Evolutionary conservation across 2,113 vertebrate genomes (phyloP), one percentile per base, ranked within the genome.

Genomic region (Rhabdomys dilectus): DNA sequence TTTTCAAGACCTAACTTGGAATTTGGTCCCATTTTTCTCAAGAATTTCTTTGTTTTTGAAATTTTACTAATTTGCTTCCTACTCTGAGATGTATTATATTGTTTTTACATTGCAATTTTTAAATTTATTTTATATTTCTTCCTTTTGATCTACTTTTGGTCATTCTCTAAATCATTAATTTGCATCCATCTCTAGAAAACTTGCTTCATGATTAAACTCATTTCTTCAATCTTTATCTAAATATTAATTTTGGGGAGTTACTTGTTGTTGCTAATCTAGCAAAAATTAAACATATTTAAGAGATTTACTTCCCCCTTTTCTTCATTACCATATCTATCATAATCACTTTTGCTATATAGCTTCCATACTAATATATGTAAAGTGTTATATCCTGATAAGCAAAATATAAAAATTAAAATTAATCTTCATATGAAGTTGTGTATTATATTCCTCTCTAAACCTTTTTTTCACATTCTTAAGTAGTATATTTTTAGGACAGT

Each of bases 271-370:
- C 29, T 34, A 34, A 66, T 34, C 29, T 34, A 76, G 6, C 11
- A 8, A 31, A 82, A 91, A 77, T 11, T 0, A n/a, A 5, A 82
- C 5, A 1, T 0, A 64, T n/a, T 13, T 58, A 80, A 16, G 17
- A 82, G 6, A n/a, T 45, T 87, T 66, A 66, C 64, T 66, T 62
- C 13, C 6, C 26, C 53, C 48, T 26, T 7, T 51, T 81, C 45
- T 56, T 81, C 34, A 39, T 94, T 56, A 81, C 16, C 42, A 88
- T 84, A 66, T 78, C 78, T 12, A 70, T 92, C 19, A 87, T 10
- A 16, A 85, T 73, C 66, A 70, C 8, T 51, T 73, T 12, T 36
- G 29, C 19, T 9, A 73, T 51, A 51, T 11, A 90, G 7, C 19
- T 70, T 51, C 36, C 34, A 24, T 73, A 42, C 72, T 92, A 7